Percentiles rank a stretch among this genome's conserved stretches.
phyloP scores from a whole-genome alignment of 2,113 vertebrate genomes.

The Clupea harengus region DNA sequence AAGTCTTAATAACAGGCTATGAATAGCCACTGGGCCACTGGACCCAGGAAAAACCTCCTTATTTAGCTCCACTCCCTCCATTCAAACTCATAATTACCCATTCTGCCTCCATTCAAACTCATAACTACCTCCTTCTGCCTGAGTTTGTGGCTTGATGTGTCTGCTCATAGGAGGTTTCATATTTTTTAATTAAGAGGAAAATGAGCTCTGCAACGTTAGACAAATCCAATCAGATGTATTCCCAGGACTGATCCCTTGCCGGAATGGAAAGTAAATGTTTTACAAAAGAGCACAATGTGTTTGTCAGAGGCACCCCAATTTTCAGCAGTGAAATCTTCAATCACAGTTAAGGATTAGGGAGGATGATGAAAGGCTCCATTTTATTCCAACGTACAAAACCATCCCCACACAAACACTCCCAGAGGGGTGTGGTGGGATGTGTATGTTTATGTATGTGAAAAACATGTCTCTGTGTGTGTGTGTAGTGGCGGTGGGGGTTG shows the following conservation, averaged over 20 bases:
- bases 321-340: not conserved
- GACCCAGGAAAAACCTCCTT: not conserved
- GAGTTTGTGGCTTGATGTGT: not conserved
- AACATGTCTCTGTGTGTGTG: not conserved
- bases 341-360: conserved; percentile 10
- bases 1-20: not conserved
- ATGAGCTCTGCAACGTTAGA: not conserved
- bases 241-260: not conserved
- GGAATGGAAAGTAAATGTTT: not conserved
- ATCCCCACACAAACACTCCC: not conserved
- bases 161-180: not conserved
- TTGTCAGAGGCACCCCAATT: conserved; percentile 7
- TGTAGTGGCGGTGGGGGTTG: not conserved
- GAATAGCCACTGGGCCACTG: not conserved
- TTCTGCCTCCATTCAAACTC: not conserved
- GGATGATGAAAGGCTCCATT: conserved; percentile 6
- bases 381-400: not conserved
- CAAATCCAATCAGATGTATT: not conserved
- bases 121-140: not conserved
- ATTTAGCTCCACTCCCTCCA: not conserved
- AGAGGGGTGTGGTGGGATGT: not conserved
- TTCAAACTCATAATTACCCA: not conserved
- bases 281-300: conserved; percentile 8
- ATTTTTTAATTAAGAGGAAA: not conserved
- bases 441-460: not conserved